phyloP scores from a whole-genome alignment of 2,888 invertebrate genomes.

The Chouioia cunea region DNA sequence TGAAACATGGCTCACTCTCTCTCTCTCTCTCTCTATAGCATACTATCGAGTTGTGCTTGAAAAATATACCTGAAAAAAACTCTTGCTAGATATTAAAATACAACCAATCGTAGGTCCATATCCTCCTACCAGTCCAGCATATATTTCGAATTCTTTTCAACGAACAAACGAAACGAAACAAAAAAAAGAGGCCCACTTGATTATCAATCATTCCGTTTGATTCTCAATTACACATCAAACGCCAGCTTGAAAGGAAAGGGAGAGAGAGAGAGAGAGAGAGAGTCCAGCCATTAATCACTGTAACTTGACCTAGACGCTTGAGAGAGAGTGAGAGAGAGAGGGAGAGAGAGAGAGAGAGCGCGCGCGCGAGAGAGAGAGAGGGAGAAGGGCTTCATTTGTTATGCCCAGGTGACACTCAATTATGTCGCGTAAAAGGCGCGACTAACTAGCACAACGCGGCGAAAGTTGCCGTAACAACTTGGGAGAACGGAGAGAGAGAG shows the following conservation, averaged over 20 bases:
- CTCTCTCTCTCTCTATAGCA: slow-evolving; percentile 22
- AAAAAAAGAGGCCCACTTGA: no score
- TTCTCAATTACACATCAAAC: no score
- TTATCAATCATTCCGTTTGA: no score
- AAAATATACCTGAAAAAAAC: no score
- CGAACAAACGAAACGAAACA: no score
- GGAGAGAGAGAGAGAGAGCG: slow-evolving; percentile 27
- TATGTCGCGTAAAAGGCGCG: slow-evolving; percentile 59
- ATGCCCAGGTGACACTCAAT: slow-evolving; percentile 66
- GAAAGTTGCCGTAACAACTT: no score
- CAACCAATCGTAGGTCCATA: no score
- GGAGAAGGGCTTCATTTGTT: slow-evolving; percentile 61
- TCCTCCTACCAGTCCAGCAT: no score
- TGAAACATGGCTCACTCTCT: slow-evolving; percentile 8
- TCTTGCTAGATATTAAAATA: no score
- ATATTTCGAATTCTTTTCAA: no score
- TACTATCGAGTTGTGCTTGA: slow-evolving; percentile 5
- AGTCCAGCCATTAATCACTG: slow-evolving; percentile 44
- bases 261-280: neutral
- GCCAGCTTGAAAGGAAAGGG: no score
- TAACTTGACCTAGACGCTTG: slow-evolving; percentile 39
- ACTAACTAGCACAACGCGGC: slow-evolving; percentile 18
- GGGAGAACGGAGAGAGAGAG: neutral
- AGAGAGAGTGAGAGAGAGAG: slow-evolving; percentile 42
- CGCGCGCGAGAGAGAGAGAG: slow-evolving; percentile 8